Evolutionary conservation across 64 coral and sea anemone species (phyloP).

Genomic region (Actinia equina): DNA sequence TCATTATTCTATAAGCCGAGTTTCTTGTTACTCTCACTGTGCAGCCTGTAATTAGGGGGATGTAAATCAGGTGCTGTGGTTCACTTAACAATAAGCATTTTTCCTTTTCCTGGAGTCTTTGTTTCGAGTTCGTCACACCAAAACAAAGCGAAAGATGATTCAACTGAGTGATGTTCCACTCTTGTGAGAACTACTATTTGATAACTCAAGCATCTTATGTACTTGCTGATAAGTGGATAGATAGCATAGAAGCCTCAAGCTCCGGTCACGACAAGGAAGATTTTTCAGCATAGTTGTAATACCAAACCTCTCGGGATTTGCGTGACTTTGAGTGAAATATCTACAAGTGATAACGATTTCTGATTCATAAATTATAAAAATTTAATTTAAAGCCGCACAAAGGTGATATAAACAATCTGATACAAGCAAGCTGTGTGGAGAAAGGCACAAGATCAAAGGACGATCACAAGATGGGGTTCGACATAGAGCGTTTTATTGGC

Average conservation of each 20-base stretch:
- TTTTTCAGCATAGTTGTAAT: background rate
- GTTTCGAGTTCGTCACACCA: background rate
- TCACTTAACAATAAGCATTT: background rate
- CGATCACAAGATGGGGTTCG: conserved; percentile 59
- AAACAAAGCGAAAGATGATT: conserved; percentile 3
- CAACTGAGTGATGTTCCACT: background rate
- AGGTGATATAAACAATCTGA: background rate
- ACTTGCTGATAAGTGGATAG: background rate
- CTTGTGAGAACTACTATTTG: background rate
- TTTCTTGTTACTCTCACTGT: background rate
- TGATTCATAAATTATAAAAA: background rate
- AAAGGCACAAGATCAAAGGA: background rate
- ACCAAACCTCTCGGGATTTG: background rate
- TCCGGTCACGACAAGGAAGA: background rate
- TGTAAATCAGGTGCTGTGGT: background rate
- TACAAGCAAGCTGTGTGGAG: background rate
- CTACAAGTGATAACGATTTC: background rate
- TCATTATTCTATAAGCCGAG: background rate
- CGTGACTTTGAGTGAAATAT: background rate
- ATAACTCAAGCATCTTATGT: background rate
- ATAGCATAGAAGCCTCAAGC: background rate
- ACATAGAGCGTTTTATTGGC: conserved; percentile 85
- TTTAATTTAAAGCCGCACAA: no score
- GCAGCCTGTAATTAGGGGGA: background rate
- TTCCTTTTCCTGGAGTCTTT: background rate